Evolutionary conservation across 2,113 vertebrate species (phyloP).

Genomic region (Rhabdomys dilectus): DNA sequence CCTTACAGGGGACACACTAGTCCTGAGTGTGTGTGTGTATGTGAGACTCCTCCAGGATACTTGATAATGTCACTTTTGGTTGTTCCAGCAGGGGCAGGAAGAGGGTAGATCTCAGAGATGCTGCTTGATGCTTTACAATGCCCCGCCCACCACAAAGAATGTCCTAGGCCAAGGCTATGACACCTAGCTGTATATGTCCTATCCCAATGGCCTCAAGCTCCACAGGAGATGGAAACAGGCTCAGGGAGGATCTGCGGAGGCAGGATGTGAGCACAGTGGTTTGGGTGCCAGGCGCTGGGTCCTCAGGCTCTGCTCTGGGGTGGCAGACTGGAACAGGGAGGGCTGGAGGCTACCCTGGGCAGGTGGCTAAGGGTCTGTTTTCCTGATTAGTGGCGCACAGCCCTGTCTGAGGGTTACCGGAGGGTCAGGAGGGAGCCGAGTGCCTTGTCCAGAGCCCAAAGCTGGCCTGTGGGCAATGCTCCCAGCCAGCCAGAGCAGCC

Average conservation of each 20-base stretch:
- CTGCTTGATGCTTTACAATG: rapidly evolving
- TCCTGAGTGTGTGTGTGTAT: background rate
- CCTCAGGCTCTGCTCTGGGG: background rate
- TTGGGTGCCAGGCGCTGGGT: no score
- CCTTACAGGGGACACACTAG: background rate
- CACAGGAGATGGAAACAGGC: background rate
- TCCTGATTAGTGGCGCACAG: background rate
- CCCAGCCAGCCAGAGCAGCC: background rate
- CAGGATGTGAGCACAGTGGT: background rate
- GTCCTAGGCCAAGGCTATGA: background rate
- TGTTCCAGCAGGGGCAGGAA: background rate
- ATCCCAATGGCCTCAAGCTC: rapidly evolving
- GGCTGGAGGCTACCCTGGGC: background rate
- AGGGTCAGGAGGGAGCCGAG: slow-evolving; percentile 10
- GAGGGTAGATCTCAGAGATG: background rate
- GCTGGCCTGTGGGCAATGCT: slow-evolving; percentile 46
- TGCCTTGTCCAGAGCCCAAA: slow-evolving; percentile 57
- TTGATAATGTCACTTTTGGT: background rate
- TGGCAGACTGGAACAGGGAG: background rate
- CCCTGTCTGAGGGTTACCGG: slow-evolving; percentile 30
- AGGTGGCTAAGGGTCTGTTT: background rate
- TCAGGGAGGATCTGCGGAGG: background rate
- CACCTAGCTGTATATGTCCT: background rate
- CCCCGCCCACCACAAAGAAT: background rate
- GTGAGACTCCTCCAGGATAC: background rate